phyloP scores from a whole-genome alignment of 1,140 invertebrate genomes.

The Trichonephila inaurata region DNA sequence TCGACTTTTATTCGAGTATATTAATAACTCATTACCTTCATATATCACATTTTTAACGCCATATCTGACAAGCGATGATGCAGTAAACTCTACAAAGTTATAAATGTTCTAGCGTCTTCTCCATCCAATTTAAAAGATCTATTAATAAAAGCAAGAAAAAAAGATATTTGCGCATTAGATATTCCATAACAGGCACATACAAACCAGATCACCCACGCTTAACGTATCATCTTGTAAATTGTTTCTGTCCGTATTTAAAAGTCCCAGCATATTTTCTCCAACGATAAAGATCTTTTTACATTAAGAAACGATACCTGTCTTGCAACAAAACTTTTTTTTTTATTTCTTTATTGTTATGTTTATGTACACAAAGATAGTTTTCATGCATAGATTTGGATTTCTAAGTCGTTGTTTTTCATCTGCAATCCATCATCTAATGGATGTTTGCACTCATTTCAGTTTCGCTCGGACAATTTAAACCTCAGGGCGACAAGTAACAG shows the following conservation, averaged over 20 bases:
- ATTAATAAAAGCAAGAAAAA: conserved; percentile 4
- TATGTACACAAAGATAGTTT: background rate
- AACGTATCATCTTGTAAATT: background rate
- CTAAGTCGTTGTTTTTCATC: background rate
- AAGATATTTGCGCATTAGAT: background rate
- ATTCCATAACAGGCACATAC: background rate
- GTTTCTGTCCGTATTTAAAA: background rate
- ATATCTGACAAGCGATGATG: background rate
- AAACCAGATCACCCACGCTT: conserved; percentile 12
- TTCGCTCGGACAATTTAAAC: background rate
- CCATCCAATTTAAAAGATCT: background rate
- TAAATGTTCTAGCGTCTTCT: conserved; percentile 1
- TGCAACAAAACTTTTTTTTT: background rate
- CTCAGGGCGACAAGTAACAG: background rate
- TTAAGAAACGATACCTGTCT: background rate
- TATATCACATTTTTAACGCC: background rate
- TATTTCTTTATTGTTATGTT: background rate
- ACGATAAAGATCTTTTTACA: background rate
- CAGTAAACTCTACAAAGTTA: background rate
- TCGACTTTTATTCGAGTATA: background rate
- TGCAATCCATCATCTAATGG: background rate
- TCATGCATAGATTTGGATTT: background rate
- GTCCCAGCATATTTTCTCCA: background rate
- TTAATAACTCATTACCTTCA: background rate
- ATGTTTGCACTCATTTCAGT: background rate